phyloP scores from a whole-genome alignment of 1,140 invertebrate species.

The Saccostrea cuccullata region DNA sequence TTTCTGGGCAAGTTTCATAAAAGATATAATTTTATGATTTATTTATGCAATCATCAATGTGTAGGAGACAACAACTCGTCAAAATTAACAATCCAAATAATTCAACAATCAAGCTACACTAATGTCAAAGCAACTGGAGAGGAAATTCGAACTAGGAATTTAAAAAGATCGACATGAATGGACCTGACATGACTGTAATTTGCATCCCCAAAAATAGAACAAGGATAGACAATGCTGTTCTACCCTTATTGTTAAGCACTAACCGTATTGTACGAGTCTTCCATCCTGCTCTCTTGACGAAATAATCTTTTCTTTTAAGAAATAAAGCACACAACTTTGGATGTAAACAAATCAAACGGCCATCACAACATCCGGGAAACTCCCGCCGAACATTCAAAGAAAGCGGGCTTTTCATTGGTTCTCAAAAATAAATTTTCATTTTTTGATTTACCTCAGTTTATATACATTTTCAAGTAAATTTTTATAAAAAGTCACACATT shows the following conservation, averaged over 20 bases:
- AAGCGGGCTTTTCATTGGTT: constrained; percentile 44
- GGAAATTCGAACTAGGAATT: neutral
- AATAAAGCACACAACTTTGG: neutral
- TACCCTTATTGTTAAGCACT: neutral
- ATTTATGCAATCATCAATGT: no score
- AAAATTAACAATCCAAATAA: no score
- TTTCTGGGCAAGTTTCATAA: no score
- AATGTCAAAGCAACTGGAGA: neutral
- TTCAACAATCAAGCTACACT: no score
- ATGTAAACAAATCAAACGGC: constrained; percentile 42
- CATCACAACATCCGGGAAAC: constrained; percentile 50
- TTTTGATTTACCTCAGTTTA: neutral
- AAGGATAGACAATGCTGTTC: neutral
- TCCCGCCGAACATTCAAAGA: constrained; percentile 51
- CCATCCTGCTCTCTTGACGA: neutral
- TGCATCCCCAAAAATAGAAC: neutral
- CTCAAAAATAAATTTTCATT: neutral
- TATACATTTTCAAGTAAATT: neutral
- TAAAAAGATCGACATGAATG: neutral
- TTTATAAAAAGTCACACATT: constrained; percentile 34
- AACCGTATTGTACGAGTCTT: constrained; percentile 23
- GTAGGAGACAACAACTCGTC: no score
- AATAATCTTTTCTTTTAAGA: no score
- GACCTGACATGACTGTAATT: neutral
- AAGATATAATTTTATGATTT: no score